Base-by-base conservation (phyloP, 64 coral and sea anemone species). In the Porites australiensis region DNA sequence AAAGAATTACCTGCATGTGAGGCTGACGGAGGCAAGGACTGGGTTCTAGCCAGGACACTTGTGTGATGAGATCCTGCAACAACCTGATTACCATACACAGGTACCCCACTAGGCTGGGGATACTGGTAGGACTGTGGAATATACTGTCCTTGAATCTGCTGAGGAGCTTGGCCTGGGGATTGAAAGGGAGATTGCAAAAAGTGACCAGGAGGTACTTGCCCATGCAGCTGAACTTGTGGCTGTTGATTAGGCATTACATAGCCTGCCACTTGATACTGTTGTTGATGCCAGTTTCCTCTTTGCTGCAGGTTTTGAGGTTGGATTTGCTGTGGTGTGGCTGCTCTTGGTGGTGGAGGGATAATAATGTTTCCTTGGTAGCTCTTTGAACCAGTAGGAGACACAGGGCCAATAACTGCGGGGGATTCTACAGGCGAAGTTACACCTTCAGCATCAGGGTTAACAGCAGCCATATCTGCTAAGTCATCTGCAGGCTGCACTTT, bases 121-220 rank as follows among this genome's bases (percentile, higher is more conserved):
- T 83, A 89, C 8, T 94, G 92, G 65, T 83, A 73, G 52, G 57
- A 23, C 55, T 89, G 92, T 8, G 78, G 15, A 52, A 83, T 78
- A 77, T 83, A 94, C 45, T 94, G 92, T 55, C 78, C 70, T 78
- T 75, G 57, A 20, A 53, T 78, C 37, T 85, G 82, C 58, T 85
- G 82, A 2, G 86, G 15, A 16, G 62, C 37, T 14, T 45, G 92
- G 6, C 69, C 77, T 83, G 49, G 58, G 19, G 43, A 43, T 75
- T 81, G 68, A 79, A 84, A 94, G 52, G 55, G 51, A 59, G 87
- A 57, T 77, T 87, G 21, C 47, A 89, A 52, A 84, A 84, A 84
- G 13, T 87, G 92, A 74, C 82, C 81, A 64, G 72, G 62, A 66
- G 90, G 90, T 58, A 74, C 86, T 92, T 92, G 90, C 65, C 90